Evolutionary conservation across 2,797 vertebrate species (phyloP), one percentile per base, ranked within the genome.

Genomic region (Alosa sapidissima): DNA sequence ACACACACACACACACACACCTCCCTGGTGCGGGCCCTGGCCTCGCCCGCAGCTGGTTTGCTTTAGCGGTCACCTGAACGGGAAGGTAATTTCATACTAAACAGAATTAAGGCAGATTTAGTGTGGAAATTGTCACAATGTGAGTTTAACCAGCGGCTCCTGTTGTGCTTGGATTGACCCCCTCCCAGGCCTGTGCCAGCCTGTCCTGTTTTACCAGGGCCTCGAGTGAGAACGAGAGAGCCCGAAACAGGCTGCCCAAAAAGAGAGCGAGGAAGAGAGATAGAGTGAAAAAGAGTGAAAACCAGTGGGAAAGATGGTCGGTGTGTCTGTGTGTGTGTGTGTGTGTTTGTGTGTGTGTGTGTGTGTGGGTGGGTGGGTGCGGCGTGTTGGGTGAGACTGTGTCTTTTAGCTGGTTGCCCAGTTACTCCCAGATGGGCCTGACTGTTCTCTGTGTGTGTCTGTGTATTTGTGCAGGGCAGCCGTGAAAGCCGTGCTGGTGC

Each of bases 81-180:
- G 92, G 90, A 92, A 93, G 91, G 92, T 95, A 94, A 95, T 94
- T 95, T 92, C 92, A 95, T 91, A 94, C 93, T 91, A 95, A 95
- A 95, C 92, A 95, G 93, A 96, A 95, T 95, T 95, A 94, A 93
- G 91, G 91, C 88, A 86, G 91, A 93, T 93, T 93, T 93, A 93
- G 91, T 88, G 90, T 94, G 93, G 92, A 95, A 94, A 94, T 93
- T 94, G 93, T 96, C 94, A 94, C 92, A 89, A 86, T 75, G 54
- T 93, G 91, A 94, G 89, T 91, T 88, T 93, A 91, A 91, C 90
- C 92, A 93, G 91, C 90, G 87, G 84, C 90, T 91, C 90, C 83
- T 54, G 83, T 91, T 94, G 91, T 92, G 88, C 91, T 91, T 91
- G 91, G 92, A 94, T 89, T 87, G 90, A 90, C 78, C 84, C 58